A percentile compares a stretch with the other conserved stretches of the same genome.
Evolutionary conservation across 37 sponge, comb jelly and placozoan species (phyloP).

Genomic region (Dysidea cf. avara): DNA sequence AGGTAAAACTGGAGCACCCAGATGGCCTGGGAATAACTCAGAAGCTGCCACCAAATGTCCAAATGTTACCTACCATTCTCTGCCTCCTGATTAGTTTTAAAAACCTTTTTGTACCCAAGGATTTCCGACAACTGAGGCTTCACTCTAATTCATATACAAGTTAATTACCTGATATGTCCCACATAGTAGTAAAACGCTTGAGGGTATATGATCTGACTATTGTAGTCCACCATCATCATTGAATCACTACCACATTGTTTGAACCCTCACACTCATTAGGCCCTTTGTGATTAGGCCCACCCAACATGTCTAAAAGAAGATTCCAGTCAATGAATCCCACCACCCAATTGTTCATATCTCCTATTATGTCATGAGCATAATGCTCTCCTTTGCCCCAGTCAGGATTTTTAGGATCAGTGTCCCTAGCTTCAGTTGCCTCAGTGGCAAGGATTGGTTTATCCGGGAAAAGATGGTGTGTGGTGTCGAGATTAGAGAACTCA

Average conservation of each 20-base stretch:
- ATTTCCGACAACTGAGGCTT: too few relatives aligned
- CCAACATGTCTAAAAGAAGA: conserved; percentile 62
- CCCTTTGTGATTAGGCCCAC: conserved; percentile 74
- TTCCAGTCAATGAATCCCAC: conserved; percentile 90
- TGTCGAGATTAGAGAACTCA: conserved; percentile 63
- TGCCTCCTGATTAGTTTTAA: too few relatives aligned
- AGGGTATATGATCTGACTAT: conserved; percentile 64
- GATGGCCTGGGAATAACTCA: too few relatives aligned
- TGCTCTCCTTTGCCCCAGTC: conserved; percentile 76
- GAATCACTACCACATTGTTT: conserved; percentile 66
- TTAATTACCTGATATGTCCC: conserved; percentile 75
- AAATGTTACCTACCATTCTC: too few relatives aligned
- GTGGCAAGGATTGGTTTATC: conserved; percentile 72
- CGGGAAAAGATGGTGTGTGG: conserved; percentile 67
- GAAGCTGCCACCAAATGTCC: too few relatives aligned
- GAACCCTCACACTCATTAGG: conserved; percentile 69
- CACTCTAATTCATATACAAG: too few relatives aligned
- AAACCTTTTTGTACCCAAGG: too few relatives aligned
- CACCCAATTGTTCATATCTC: conserved; percentile 87
- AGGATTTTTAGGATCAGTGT: conserved; percentile 57
- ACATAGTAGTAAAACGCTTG: conserved; percentile 85
- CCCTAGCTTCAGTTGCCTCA: conserved; percentile 74
- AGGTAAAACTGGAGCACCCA: too few relatives aligned
- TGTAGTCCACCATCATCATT: conserved; percentile 70
- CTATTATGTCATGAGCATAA: conserved; percentile 81